Percentiles rank a stretch among this genome's conserved stretches.
These are phyloP conservation scores for Pollenia griseotomentosa DNA, from an alignment of 2,888 invertebrate species.

Conservation along the genomic window DNA sequence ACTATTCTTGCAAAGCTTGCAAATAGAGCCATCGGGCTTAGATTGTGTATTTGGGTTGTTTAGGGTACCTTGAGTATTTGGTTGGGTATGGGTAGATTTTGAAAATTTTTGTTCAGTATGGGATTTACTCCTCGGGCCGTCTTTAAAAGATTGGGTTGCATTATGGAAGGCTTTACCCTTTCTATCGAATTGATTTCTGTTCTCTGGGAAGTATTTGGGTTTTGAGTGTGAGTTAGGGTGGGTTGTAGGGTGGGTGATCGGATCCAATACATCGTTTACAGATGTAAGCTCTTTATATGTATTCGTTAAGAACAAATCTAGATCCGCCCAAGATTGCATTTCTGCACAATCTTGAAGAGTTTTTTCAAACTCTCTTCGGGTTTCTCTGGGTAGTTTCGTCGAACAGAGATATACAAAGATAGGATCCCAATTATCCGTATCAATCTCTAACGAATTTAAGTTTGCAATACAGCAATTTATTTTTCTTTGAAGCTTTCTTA, in stretches of 20 bases:
- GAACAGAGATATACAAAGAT: background rate
- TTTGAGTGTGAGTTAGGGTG: background rate
- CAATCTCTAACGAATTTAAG: background rate
- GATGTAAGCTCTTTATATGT: constrained; percentile 16
- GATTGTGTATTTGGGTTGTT: no score
- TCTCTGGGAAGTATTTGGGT: background rate
- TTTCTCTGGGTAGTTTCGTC: constrained; percentile 11
- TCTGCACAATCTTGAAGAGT: background rate
- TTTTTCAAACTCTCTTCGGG: constrained; percentile 2
- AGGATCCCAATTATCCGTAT: background rate
- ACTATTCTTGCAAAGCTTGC: no score
- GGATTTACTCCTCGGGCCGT: no score
- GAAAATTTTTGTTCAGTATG: no score
- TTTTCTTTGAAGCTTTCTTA: no score
- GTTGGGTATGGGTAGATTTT: no score
- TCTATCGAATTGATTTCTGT: background rate
- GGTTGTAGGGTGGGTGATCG: no score
- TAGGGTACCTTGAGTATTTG: no score
- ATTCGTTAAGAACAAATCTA: constrained; percentile 18
- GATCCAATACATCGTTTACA: background rate
- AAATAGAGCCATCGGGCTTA: no score
- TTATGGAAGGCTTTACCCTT: constrained; percentile 2
- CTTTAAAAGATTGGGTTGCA: no score
- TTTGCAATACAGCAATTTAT: background rate
- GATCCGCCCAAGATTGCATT: constrained; percentile 8